phyloP scores from a whole-genome alignment of 35 echinoderm and acorn worm species.

The Patiria miniata region DNA sequence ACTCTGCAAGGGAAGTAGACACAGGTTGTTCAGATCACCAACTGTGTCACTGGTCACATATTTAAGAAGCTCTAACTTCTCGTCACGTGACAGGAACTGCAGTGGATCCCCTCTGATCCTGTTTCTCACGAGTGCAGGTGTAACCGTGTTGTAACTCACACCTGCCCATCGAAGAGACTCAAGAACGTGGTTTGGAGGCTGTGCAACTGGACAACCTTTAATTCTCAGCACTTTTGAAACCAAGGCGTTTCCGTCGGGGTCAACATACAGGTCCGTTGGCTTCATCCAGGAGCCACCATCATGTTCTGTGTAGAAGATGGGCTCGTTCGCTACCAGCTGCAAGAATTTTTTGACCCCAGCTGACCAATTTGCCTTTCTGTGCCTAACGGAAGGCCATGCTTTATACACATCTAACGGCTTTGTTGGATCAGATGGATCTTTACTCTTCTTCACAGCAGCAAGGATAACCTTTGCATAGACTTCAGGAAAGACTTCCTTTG shows the following conservation, averaged over 20 bases:
- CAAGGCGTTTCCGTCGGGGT: not conserved
- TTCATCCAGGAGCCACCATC: slow-evolving; percentile 41
- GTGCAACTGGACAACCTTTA: slow-evolving; percentile 14
- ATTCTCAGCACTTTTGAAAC: slow-evolving; percentile 30
- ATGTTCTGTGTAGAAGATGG: slow-evolving; percentile 52
- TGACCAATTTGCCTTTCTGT: slow-evolving; percentile 44
- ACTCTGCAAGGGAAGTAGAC: slow-evolving; percentile 52
- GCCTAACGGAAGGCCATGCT: slow-evolving; percentile 57
- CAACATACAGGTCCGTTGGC: slow-evolving; percentile 27
- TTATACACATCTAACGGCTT: slow-evolving; percentile 51
- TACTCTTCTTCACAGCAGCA: not conserved
- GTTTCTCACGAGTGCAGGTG: slow-evolving; percentile 35
- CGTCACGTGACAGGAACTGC: slow-evolving; percentile 10
- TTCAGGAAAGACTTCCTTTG: slow-evolving; percentile 63
- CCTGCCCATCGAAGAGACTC: slow-evolving; percentile 10
- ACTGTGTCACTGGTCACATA: slow-evolving; percentile 34
- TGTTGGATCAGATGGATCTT: not conserved
- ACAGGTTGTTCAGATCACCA: slow-evolving; percentile 32
- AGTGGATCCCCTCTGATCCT: slow-evolving; percentile 28
- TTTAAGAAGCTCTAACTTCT: slow-evolving; percentile 49
- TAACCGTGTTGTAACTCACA: not conserved
- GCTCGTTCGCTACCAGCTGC: slow-evolving; percentile 28
- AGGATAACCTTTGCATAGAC: slow-evolving; percentile 58
- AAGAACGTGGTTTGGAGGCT: slow-evolving; percentile 6
- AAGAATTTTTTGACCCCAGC: slow-evolving; percentile 44